These are phyloP conservation scores for Portunus trituberculatus DNA, from an alignment of 1,140 invertebrate species.

Conservation along the genomic window DNA sequence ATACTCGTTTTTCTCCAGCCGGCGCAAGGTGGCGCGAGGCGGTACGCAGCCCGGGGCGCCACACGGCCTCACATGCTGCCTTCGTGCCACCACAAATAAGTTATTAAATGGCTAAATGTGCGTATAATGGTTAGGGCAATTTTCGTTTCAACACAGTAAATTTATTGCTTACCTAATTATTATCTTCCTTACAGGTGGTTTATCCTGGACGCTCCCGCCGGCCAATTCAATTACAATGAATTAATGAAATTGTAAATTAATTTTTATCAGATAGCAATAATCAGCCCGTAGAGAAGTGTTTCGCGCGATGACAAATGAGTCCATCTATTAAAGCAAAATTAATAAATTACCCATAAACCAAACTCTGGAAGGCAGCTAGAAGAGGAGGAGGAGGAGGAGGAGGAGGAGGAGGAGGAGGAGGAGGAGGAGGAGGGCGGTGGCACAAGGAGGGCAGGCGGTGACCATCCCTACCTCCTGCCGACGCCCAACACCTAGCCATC, in stretches of 20 bases:
- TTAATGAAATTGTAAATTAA: slow-evolving; percentile 57
- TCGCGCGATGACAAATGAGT: slow-evolving; percentile 42
- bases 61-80: not conserved
- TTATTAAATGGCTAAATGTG: slow-evolving; percentile 45
- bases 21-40: not conserved
- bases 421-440: not conserved
- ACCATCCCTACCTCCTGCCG: not conserved
- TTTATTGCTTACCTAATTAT: slow-evolving; percentile 51
- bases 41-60: not conserved
- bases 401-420: slow-evolving; percentile 5
- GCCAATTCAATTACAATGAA: slow-evolving; percentile 64
- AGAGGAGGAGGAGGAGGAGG: not conserved
- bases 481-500: not conserved
- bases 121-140: slow-evolving; percentile 49
- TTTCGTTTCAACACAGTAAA: slow-evolving; percentile 46
- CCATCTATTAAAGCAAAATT: slow-evolving; percentile 46
- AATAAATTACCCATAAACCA: slow-evolving; percentile 51
- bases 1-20: not conserved
- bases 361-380: not conserved
- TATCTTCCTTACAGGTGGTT: slow-evolving; percentile 41
- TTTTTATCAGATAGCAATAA: slow-evolving; percentile 65
- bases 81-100: slow-evolving; percentile 32
- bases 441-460: not conserved
- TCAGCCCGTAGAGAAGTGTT: slow-evolving; percentile 43
- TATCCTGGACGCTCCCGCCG: not conserved